Percentiles rank a stretch among this genome's conserved stretches.
Conservation (phyloP, 2,888 invertebrate genomes). For the Limnephilus lunatus region DNA sequence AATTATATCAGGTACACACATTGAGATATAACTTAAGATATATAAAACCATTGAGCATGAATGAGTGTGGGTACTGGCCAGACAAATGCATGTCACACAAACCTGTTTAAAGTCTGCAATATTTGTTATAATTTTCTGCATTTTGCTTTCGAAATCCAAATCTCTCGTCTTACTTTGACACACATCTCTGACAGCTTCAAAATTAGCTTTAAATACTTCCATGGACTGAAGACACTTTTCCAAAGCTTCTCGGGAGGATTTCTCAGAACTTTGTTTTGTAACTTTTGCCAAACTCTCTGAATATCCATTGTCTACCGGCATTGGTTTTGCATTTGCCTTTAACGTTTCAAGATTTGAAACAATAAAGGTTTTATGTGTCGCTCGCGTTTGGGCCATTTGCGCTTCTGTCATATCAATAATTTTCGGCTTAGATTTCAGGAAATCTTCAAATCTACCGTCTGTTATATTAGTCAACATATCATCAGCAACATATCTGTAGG, state of each 20-base stretch:
- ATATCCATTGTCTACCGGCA: neutral
- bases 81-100: neutral
- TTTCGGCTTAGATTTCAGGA: constrained; percentile 48
- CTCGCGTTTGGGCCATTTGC: constrained; percentile 23
- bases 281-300: neutral
- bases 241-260: constrained; percentile 32
- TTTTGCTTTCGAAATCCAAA: constrained; percentile 56
- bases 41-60: too few species aligned
- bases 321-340: constrained; percentile 32
- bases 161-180: constrained; percentile 44
- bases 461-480: constrained; percentile 58
- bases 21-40: too few species aligned
- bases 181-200: constrained; percentile 39
- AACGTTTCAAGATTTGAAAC: neutral
- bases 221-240: constrained; percentile 53
- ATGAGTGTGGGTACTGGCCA: too few species aligned
- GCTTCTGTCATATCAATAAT: constrained; percentile 52
- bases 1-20: too few species aligned
- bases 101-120: constrained; percentile 59
- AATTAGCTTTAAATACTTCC: constrained; percentile 51
- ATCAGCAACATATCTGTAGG: constrained; percentile 40
- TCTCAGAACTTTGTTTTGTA: constrained; percentile 13
- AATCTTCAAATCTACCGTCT: constrained; percentile 58
- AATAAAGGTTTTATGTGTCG: neutral
- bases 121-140: constrained; percentile 46